Evolutionary conservation across 2,797 vertebrate genomes (phyloP).

Genomic region (Sebastes matsubarae): DNA sequence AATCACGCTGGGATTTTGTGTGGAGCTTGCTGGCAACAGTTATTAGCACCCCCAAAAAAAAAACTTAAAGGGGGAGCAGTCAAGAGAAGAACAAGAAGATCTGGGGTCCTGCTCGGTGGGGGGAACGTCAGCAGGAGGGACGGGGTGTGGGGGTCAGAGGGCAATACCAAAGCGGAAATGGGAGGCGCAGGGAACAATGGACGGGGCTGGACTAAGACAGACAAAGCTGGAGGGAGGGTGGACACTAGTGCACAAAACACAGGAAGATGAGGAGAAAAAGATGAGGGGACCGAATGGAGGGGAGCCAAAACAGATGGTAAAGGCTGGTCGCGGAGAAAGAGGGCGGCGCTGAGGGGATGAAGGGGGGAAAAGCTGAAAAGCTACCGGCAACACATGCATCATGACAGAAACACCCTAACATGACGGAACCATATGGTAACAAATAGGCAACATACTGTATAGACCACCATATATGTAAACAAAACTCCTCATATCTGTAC

Average conservation of each 20-base stretch:
- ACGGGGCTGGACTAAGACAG: conserved; percentile 66
- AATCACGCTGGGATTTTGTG: conserved; percentile 81
- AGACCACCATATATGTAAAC: not conserved
- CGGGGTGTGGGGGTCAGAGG: conserved; percentile 71
- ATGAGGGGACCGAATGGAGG: conserved; percentile 76
- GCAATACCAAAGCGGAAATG: conserved; percentile 80
- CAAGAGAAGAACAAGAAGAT: conserved; percentile 82
- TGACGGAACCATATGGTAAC: conserved; percentile 39
- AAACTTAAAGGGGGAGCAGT: conserved; percentile 70
- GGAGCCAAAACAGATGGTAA: conserved; percentile 81
- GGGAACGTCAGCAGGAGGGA: conserved; percentile 56
- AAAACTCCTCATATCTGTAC: not conserved
- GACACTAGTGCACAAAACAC: conserved; percentile 77
- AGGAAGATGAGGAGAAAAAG: conserved; percentile 83
- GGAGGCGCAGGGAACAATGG: conserved; percentile 77
- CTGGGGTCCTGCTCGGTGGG: conserved; percentile 65
- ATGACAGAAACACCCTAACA: conserved; percentile 38
- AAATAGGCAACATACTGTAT: not conserved
- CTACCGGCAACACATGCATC: conserved; percentile 50
- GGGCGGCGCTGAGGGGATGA: conserved; percentile 41
- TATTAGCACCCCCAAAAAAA: conserved; percentile 73
- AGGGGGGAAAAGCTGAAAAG: conserved; percentile 41
- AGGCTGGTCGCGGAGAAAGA: conserved; percentile 63
- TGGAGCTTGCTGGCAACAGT: conserved; percentile 79
- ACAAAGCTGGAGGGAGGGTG: conserved; percentile 74